Percentiles rank a stretch among this genome's conserved stretches.
Evolutionary conservation across 2,113 vertebrate genomes (phyloP).

Genomic region (Calonectris borealis): DNA sequence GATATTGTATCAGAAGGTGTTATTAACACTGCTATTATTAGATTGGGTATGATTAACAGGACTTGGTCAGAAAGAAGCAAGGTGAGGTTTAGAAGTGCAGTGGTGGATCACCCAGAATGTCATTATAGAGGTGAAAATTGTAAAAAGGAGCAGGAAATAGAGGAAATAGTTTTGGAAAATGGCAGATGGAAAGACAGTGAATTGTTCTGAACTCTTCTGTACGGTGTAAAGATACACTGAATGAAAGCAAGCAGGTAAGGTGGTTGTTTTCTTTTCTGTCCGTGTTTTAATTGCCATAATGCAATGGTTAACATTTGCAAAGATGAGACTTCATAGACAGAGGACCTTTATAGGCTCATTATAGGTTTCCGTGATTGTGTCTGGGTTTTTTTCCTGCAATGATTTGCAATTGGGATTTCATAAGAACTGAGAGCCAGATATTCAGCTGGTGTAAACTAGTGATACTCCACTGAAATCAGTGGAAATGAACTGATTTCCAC

Average conservation of each 20-base stretch:
- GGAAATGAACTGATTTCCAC: not conserved
- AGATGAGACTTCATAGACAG: not conserved
- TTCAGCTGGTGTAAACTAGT: not conserved
- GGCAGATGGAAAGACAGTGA: not conserved
- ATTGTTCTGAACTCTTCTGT: not conserved
- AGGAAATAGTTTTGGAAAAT: not conserved
- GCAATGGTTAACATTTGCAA: not conserved
- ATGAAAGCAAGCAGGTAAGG: not conserved
- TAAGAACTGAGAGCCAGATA: not conserved
- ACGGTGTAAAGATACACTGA: not conserved
- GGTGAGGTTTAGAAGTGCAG: slow-evolving; percentile 62
- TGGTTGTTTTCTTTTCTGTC: not conserved
- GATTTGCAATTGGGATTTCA: not conserved
- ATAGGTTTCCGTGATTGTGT: not conserved
- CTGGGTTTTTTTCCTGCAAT: not conserved
- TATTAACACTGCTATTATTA: slow-evolving; percentile 76
- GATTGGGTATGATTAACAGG: slow-evolving; percentile 72
- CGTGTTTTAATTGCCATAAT: not conserved
- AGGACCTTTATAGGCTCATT: not conserved
- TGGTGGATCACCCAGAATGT: slow-evolving; percentile 65
- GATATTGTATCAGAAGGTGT: slow-evolving; percentile 59
- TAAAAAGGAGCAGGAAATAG: not conserved
- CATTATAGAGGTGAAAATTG: slow-evolving; percentile 64
- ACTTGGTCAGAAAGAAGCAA: slow-evolving; percentile 64
- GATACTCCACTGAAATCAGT: not conserved